These are phyloP conservation scores for Chironomus tepperi DNA, from an alignment of 1,140 invertebrate species.

Conservation along the genomic window DNA sequence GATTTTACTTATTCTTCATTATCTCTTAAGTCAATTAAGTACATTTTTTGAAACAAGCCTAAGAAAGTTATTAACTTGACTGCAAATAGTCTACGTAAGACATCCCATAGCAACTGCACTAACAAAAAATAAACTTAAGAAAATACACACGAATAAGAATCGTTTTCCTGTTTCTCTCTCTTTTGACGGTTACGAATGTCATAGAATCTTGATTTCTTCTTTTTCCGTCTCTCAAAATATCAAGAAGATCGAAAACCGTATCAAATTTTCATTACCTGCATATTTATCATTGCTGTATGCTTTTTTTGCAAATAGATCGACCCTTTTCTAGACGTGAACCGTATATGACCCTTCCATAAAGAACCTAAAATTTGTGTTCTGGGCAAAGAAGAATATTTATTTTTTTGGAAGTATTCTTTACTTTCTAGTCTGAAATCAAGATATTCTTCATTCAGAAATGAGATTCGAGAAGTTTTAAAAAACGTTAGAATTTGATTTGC, in stretches of 20 bases:
- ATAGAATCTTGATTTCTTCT: neutral
- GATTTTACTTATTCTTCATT: too few relatives aligned
- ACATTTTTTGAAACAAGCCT: too few relatives aligned
- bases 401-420: too few relatives aligned
- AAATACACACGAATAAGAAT: too few relatives aligned
- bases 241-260: neutral
- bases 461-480: neutral
- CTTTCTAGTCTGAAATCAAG: neutral
- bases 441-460: neutral
- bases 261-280: constrained; percentile 13
- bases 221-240: neutral
- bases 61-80: too few relatives aligned
- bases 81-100: too few relatives aligned
- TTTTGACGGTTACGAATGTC: too few relatives aligned
- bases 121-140: too few relatives aligned
- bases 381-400: neutral
- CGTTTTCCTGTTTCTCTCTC: too few relatives aligned
- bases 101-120: too few relatives aligned
- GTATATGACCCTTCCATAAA: neutral
- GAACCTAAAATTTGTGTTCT: neutral
- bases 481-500: neutral
- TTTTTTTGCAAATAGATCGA: constrained; percentile 4
- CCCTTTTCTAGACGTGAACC: neutral
- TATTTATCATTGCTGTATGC: neutral
- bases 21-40: too few relatives aligned